Conservation (phyloP, 2,888 invertebrate genomes). For the Iselma pallidipennis region DNA sequence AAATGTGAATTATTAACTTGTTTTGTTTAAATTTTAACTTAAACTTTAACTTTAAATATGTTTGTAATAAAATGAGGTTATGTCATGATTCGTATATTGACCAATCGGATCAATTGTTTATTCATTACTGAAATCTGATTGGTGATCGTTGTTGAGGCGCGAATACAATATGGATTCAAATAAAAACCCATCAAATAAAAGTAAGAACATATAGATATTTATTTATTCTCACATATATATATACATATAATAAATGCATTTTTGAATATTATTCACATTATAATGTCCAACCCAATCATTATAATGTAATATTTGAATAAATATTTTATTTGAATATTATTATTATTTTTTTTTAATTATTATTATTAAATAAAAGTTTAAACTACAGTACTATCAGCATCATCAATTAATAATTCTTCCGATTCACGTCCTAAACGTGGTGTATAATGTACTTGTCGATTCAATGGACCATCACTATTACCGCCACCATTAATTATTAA, state of each 20-base stretch:
- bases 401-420: slow-evolving; percentile 32
- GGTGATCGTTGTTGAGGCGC: background rate
- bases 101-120: background rate
- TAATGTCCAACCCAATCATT: slow-evolving; percentile 25
- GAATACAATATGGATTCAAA: background rate
- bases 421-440: slow-evolving; percentile 44
- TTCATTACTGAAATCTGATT: background rate
- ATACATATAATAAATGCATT: background rate
- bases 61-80: background rate
- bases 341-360: too few relatives aligned
- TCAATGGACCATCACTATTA: slow-evolving; percentile 12
- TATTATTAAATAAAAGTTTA: background rate
- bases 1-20: too few relatives aligned
- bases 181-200: background rate
- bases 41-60: background rate
- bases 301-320: slow-evolving; percentile 13
- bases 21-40: background rate
- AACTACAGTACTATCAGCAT: slow-evolving; percentile 5
- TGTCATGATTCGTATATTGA: background rate
- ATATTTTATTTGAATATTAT: slow-evolving; percentile 3
- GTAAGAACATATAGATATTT: background rate
- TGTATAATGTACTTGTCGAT: slow-evolving; percentile 33
- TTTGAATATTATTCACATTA: slow-evolving; percentile 4
- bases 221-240: background rate
- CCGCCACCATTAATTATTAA: slow-evolving; percentile 20